Base-by-base conservation (phyloP, 2,797 vertebrate species). In the Falco columbarius region DNA sequence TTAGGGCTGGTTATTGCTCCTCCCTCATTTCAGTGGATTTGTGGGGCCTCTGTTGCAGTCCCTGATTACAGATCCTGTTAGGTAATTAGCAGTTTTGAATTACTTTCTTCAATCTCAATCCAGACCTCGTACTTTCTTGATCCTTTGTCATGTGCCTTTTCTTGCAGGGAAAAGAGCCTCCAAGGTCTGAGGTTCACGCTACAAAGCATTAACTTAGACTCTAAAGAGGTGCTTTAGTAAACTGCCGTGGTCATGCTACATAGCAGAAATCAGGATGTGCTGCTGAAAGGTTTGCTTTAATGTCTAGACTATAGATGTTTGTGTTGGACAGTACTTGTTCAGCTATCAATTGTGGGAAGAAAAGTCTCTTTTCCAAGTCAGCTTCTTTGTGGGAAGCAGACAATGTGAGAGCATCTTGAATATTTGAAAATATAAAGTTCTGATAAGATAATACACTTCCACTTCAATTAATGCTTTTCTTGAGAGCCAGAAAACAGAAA, bases 271-370 rank as follows among this genome's bases (percentile, higher is more conserved):
- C 62, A 76, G 27, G 72, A 83, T 86, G 51, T 51, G 42, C 68
- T 95, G 76, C 65, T 91, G 92, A 97, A 94, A 93, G 76, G 52
- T 56, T 97, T 86, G 51, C 74, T 97, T 91, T 93, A 90, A 95
- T 92, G 81, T 95, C 84, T 96, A 92, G 85, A 86, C 71, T 70
- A 42, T 24, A 84, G 71, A 59, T 62, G 92, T 86, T 73, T 97
- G 32, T 94, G 38, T 63, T 87, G 58, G 87, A 92, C 87, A 63
- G 22, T 49, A 59, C 70, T 97, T 80, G 76, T 85, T 96, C 66
- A 80, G 77, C 55, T 95, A 96, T 84, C 1, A 63, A 71, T 86
- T 92, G 30, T 71, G 54, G 65, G 27, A 47, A 89, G 44, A 86
- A 84, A 93, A 79, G 47, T 49, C 36, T 86, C 32, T 74, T 47